Evolutionary conservation across 2,113 vertebrate genomes (phyloP), one percentile per base, ranked within the genome.

Genomic region (Tichodroma muraria): DNA sequence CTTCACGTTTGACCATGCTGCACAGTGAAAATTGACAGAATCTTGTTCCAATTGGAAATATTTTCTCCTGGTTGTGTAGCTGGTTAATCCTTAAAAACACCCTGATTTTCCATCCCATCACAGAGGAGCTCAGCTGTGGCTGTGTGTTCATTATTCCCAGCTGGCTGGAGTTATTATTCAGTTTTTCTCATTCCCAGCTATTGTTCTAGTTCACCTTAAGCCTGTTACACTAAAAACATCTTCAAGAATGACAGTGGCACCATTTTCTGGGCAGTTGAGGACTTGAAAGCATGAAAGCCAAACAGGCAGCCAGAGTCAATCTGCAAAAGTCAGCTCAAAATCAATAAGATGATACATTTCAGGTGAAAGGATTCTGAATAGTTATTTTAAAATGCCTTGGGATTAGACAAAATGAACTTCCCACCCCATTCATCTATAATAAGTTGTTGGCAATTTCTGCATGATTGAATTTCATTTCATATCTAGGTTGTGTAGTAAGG

Each of bases 381-480:
- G 80, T 78, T 97, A 78, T 90, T 92, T 86, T 95, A 40, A 92
- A 96, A 90, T 80, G 80, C 61, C 80, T 86, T 81, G 82, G 85
- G 93, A 96, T 93, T 88, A 95, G 69, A 81, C 17, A 93, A 95
- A 95, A 93, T 79, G 76, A 92, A 95, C 88, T 96, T 97, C 85
- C 85, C 80, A 81, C 54, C 83, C 80, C 35, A 84, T 94, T 90
- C 76, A 80, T 85, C 71, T 95, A 19, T 56, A 93, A 66, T 86
- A 93, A 84, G 77, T 59, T 25, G 8, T 40, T 56, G 93, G 72
- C 10, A 54, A 69, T 95, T 95, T 94, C 91, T 95, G 76, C 92
- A 76, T 93, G 94, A 90, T 25, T 93, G 85, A 88, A 79, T 88
- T 94, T 90, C 80, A 88, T 90, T 95, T 93, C 78, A 47, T 53